A percentile compares a stretch with the other conserved stretches of the same genome.
These are phyloP conservation scores for Chromoteleia sp. DNA, from an alignment of 2,888 invertebrate genomes.

Conservation along the genomic window DNA sequence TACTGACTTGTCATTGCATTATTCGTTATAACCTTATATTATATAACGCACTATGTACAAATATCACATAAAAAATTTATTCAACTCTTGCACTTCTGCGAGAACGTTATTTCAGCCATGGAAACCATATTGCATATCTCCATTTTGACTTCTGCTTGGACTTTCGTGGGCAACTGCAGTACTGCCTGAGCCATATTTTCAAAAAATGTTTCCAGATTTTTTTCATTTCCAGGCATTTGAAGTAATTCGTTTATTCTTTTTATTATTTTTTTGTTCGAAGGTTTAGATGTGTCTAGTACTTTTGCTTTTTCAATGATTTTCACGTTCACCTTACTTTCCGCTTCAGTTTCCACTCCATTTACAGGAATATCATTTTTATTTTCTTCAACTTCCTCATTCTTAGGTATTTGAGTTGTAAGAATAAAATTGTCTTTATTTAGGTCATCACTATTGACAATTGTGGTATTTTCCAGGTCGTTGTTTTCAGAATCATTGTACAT, in stretches of 20 bases:
- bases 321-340: background rate
- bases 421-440: constrained; percentile 48
- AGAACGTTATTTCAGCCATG: constrained; percentile 76
- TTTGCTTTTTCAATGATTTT: background rate
- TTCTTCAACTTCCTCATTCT: constrained; percentile 3
- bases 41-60: background rate
- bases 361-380: background rate
- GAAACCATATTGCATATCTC: constrained; percentile 81
- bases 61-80: background rate
- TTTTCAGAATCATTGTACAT: constrained; percentile 39
- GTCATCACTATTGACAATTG: constrained; percentile 37
- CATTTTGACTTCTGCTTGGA: constrained; percentile 81
- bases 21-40: no score
- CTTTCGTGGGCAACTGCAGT: constrained; percentile 77
- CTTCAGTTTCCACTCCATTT: background rate
- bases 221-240: constrained; percentile 70
- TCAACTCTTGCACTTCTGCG: background rate
- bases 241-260: constrained; percentile 48
- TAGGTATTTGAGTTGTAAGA: constrained; percentile 21
- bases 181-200: constrained; percentile 81
- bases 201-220: constrained; percentile 80
- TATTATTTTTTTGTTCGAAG: constrained; percentile 11
- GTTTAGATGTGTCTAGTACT: background rate
- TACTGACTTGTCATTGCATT: no score
- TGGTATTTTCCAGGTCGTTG: constrained; percentile 30